Base-by-base conservation (phyloP, 2,113 vertebrate species). In the Chaetodon auriga region DNA sequence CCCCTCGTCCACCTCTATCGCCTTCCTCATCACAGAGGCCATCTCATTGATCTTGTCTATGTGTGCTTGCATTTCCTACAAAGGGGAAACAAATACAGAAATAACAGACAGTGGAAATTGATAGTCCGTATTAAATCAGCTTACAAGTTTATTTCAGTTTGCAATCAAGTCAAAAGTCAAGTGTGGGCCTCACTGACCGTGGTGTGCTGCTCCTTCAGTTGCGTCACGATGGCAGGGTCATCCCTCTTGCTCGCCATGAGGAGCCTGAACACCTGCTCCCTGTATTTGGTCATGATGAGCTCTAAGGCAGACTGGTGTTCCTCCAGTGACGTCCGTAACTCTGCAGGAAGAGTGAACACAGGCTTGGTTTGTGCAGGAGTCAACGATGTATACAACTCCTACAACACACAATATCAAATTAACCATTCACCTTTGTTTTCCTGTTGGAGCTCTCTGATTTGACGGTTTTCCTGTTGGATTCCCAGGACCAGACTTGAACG, bases 271-370 rank as follows among this genome's bases (percentile, higher is more conserved):
- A 98, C 97, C 92, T 99, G 98, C 85, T 99, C 98, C 80, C 97
- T 96, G 92, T 99, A 99, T 87, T 99, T 99, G 94, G 95, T 99
- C 97, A 99, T 98, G 86, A 99, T 99, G 73, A 99, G 97, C 77
- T 99, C 98, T 92, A 99, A 92, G 14, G 98, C 98, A 43, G 98
- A 99, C 90, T 99, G 98, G 88, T 99, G 98, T 86, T 99, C 98
- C 85, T 99, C 97, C 8, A 99, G 89, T 7, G 98, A 99, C 0
- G 97, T 96, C 38, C 96, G 96, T 3, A 99, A 91, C 86, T 99
- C 98, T 99, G 89, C 38, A 61, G 65, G 0, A 79, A 87, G 19
- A 84, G 55, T 8, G 12, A 43, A 75, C n/a, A 58, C 3, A 48
- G 9, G 14, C 30, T 73, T 36, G 21, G 23, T 62, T 80, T 60